Evolutionary conservation across 2,888 invertebrate genomes (phyloP), one percentile per base, ranked within the genome.

Genomic region (Pammene aurita): DNA sequence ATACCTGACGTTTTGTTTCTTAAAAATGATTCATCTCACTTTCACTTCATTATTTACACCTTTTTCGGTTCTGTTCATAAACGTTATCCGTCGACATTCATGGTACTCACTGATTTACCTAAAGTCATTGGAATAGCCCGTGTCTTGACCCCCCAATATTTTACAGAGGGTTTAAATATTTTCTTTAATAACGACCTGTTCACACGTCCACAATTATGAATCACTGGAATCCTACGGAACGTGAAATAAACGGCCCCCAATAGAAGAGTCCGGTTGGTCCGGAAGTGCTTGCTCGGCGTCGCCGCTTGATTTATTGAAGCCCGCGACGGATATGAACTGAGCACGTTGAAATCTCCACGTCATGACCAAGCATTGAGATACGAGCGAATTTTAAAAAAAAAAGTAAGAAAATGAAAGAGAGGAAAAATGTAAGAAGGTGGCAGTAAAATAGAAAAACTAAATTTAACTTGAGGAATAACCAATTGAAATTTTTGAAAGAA

Each of bases 281-380:
- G 80, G 81, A 81, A 81, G 79, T 78, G 83, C 83, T 82, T 80
- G 79, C 79, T 77, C 77, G 75, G 76, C 77, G 78, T 74, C 77
- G 72, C 66, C 55, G 69, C 73, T 75, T 83, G 82, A 84, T 84
- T 83, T 84, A 84, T 84, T 76, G 77, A 76, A 74, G 54, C 74
- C 67, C 74, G 67, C 74, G 72, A 72, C 73, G 76, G 78, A 77
- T 78, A 77, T 76, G 79, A 80, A 76, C 77, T 75, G 74, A 77
- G 35, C 69, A 71, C 76, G 75, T 74, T 75, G 78, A 77, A 78
- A 78, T 76, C 79, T 78, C 75, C n/a, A 57, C 73, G 73, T 73
- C 74, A 74, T 72, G 13, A 60, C 11, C 41, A 41, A 58, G 60
- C 13, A 46, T 64, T 5, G 46, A 69, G 58, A 16, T 50, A 11